Percentiles rank a stretch among this genome's conserved stretches.
phyloP scores from a whole-genome alignment of 2,113 vertebrate species.

The Cyphomyrus discorhynchus region DNA sequence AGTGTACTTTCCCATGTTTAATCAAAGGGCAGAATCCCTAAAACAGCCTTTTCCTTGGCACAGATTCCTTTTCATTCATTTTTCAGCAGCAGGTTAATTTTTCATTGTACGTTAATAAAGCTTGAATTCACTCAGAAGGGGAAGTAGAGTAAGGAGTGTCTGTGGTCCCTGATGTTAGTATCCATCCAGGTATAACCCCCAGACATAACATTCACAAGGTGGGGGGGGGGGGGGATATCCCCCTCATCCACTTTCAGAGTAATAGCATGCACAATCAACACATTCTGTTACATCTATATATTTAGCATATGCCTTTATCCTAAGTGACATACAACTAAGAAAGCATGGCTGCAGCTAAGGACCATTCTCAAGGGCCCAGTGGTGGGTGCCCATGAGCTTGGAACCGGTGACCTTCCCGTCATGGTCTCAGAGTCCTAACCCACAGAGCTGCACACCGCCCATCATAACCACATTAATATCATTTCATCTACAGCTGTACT shows the following conservation, averaged over 20 bases:
- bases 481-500: neutral
- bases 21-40: constrained; percentile 40
- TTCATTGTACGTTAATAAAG: constrained; percentile 59
- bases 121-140: constrained; percentile 39
- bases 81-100: constrained; percentile 53
- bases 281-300: neutral
- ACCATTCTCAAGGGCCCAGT: neutral
- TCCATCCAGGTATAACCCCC: neutral
- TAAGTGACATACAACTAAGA: neutral
- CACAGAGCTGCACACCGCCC: neutral
- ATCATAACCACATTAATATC: neutral
- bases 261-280: neutral
- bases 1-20: constrained; percentile 34
- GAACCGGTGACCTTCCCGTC: neutral
- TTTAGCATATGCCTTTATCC: neutral
- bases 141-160: constrained; percentile 46
- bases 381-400: neutral
- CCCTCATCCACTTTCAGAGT: neutral
- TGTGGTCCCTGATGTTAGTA: constrained; percentile 39
- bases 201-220: neutral
- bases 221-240: neutral
- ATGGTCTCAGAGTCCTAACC: neutral
- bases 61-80: constrained; percentile 52
- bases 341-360: neutral
- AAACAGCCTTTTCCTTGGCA: constrained; percentile 43